Percentiles rank a stretch among this genome's conserved stretches.
These are phyloP conservation scores for Drosophila bocqueti DNA, from an alignment of 1,140 invertebrate genomes.

Conservation along the genomic window DNA sequence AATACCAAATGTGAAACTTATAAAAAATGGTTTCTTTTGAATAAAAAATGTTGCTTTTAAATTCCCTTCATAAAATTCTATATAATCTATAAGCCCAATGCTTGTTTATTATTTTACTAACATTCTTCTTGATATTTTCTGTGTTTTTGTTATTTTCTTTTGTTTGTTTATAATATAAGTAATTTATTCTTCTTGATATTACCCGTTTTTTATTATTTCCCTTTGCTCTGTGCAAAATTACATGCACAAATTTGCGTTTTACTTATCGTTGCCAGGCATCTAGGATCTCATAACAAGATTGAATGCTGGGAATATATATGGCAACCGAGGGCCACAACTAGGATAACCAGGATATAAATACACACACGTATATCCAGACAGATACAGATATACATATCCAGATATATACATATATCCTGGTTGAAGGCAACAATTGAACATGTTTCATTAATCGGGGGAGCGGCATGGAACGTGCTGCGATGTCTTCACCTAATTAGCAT, in stretches of 20 bases:
- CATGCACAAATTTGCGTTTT: conserved; percentile 26
- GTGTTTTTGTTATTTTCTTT: too few species aligned
- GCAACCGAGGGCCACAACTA: neutral
- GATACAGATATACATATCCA: neutral
- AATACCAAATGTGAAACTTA: neutral
- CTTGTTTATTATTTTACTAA: neutral
- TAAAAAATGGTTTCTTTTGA: neutral
- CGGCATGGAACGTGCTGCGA: conserved; percentile 62
- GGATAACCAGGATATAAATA: conserved; percentile 4
- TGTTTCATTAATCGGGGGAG: conserved; percentile 34
- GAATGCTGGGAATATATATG: conserved; percentile 23
- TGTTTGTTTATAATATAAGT: too few species aligned
- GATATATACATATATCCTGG: neutral
- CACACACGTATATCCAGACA: neutral
- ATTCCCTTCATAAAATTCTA: neutral
- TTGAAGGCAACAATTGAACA: conserved; percentile 41
- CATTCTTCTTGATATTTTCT: neutral
- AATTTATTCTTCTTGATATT: too few species aligned
- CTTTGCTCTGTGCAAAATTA: conserved; percentile 8
- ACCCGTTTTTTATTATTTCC: neutral
- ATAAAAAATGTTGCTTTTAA: neutral
- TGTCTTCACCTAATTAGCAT: conserved; percentile 71
- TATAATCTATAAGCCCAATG: too few species aligned
- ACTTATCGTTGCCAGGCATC: conserved; percentile 35
- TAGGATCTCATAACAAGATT: conserved; percentile 31